Evolutionary conservation across 1,140 invertebrate genomes (phyloP).

Genomic region (Heliconius himera): DNA sequence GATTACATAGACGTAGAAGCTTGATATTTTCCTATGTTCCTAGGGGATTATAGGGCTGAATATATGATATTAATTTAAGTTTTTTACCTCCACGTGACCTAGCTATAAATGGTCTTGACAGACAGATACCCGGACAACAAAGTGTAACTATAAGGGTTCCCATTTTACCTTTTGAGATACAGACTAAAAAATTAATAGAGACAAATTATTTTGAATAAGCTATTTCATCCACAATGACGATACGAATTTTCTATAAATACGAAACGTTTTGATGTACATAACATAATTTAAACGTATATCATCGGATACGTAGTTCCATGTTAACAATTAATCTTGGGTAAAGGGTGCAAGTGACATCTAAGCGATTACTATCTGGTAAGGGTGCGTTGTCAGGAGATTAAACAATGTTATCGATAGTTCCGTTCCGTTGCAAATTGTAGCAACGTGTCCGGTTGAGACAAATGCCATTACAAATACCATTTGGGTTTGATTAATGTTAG

Average conservation of each 20-base stretch:
- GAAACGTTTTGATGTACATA: background rate
- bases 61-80: too few species aligned
- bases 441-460: conserved; percentile 11
- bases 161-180: too few species aligned
- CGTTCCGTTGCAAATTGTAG: conserved; percentile 6
- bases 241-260: background rate
- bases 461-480: conserved; percentile 4
- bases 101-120: too few species aligned
- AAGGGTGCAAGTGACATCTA: conserved; percentile 35
- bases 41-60: too few species aligned
- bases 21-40: too few species aligned
- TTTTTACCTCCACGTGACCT: too few species aligned
- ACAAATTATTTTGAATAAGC: too few species aligned
- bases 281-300: background rate
- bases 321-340: conserved; percentile 34
- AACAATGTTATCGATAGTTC: conserved; percentile 24
- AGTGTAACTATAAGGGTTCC: too few species aligned
- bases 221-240: too few species aligned
- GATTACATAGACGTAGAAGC: too few species aligned
- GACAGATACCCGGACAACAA: too few species aligned
- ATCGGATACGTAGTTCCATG: conserved; percentile 5
- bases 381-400: conserved; percentile 21
- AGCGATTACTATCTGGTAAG: conserved; percentile 31
- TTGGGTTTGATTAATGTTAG: conserved; percentile 5
- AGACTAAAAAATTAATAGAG: too few species aligned